Percentiles rank a stretch among this genome's conserved stretches.
These are phyloP conservation scores for Drosophila suzukii DNA, from an alignment of 1,140 invertebrate genomes.

Conservation along the genomic window DNA sequence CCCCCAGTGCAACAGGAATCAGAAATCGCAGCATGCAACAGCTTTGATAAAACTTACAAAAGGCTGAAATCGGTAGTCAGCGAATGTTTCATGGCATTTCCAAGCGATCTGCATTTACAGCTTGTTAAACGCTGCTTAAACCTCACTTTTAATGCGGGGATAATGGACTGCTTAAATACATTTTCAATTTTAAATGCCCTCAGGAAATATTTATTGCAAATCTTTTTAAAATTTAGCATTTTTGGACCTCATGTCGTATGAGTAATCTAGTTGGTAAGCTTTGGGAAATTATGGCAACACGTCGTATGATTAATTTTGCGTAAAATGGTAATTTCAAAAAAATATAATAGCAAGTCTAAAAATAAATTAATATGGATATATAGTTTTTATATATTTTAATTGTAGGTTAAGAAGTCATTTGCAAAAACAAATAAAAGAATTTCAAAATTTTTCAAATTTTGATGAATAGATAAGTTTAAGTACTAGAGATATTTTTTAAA, in stretches of 20 bases:
- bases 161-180: slow-evolving; percentile 1
- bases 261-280: not conserved
- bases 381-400: no score
- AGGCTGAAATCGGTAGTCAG: slow-evolving; percentile 14
- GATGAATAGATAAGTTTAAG: no score
- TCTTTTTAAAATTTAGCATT: no score
- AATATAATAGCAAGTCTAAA: no score
- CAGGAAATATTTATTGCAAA: no score
- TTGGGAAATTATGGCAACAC: not conserved
- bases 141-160: not conserved
- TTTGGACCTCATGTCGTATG: not conserved
- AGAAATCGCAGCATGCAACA: slow-evolving; percentile 40
- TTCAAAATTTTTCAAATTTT: no score
- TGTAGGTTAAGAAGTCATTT: no score
- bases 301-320: not conserved
- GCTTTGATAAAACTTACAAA: slow-evolving; percentile 25
- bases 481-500: not conserved
- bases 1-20: slow-evolving; percentile 48
- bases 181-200: not conserved
- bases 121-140: not conserved
- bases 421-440: no score
- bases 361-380: no score
- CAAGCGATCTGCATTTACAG: not conserved
- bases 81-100: not conserved
- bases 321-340: no score